phyloP scores from a whole-genome alignment of 2,888 invertebrate species.

The Hydrotaea diabolus region DNA sequence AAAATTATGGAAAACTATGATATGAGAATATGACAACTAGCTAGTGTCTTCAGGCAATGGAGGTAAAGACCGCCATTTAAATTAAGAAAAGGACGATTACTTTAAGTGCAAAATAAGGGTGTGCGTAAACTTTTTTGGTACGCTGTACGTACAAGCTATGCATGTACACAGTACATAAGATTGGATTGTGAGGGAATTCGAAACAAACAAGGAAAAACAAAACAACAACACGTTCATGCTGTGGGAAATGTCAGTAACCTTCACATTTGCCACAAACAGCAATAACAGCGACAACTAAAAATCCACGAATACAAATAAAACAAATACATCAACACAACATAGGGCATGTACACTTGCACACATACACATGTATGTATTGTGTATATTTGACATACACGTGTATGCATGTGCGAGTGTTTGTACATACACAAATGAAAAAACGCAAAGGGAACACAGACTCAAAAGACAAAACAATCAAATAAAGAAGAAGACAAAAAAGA shows the following conservation, averaged over 20 bases:
- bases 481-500: conserved; percentile 46
- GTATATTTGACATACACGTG: too few relatives aligned
- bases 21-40: too few relatives aligned
- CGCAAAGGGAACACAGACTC: conserved; percentile 40
- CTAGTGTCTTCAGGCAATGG: too few relatives aligned
- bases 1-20: too few relatives aligned
- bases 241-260: conserved; percentile 71
- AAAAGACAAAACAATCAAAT: conserved; percentile 40
- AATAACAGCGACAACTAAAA: conserved; percentile 28
- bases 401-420: too few relatives aligned
- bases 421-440: conserved; percentile 18
- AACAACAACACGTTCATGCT: conserved; percentile 46
- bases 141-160: too few relatives aligned
- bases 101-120: too few relatives aligned
- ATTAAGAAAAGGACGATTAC: too few relatives aligned
- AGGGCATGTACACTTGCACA: not conserved
- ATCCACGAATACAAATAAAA: conserved; percentile 59
- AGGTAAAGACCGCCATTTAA: too few relatives aligned
- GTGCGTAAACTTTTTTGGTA: too few relatives aligned
- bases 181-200: not conserved
- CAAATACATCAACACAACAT: not conserved
- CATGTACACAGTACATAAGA: too few relatives aligned
- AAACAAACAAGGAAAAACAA: not conserved
- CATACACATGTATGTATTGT: not conserved
- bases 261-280: conserved; percentile 66